phyloP scores from a whole-genome alignment of 2,113 vertebrate species.

The Paramormyrops kingsleyae region DNA sequence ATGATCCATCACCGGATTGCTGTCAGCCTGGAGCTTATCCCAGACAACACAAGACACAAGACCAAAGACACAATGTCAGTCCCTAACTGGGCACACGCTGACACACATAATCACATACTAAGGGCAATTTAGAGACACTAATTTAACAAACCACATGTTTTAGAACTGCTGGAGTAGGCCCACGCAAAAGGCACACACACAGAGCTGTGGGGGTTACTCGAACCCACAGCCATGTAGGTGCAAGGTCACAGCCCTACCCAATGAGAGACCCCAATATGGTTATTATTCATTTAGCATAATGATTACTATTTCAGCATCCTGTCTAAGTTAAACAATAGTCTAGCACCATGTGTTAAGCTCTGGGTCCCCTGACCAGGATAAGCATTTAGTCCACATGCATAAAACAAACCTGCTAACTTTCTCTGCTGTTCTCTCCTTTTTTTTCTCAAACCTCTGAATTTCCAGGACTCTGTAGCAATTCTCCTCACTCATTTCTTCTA shows the following conservation, averaged over 20 bases:
- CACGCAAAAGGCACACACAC: neutral
- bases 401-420: neutral
- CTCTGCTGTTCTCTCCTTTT: neutral
- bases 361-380: neutral
- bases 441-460: neutral
- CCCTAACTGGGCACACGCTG: neutral
- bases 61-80: neutral
- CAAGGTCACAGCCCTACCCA: neutral
- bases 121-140: neutral
- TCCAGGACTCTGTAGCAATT: neutral
- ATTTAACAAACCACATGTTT: slow-evolving; percentile 2
- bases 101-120: neutral
- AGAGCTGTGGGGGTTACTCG: neutral
- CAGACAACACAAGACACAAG: neutral
- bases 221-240: neutral
- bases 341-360: neutral
- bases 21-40: neutral
- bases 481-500: neutral
- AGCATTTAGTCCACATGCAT: neutral
- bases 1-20: neutral
- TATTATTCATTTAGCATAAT: neutral
- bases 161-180: neutral
- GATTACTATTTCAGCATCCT: neutral
- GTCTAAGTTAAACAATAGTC: neutral
- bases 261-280: neutral